Evolutionary conservation across 2,888 invertebrate species (phyloP).

Genomic region (Rhingia campestris): DNA sequence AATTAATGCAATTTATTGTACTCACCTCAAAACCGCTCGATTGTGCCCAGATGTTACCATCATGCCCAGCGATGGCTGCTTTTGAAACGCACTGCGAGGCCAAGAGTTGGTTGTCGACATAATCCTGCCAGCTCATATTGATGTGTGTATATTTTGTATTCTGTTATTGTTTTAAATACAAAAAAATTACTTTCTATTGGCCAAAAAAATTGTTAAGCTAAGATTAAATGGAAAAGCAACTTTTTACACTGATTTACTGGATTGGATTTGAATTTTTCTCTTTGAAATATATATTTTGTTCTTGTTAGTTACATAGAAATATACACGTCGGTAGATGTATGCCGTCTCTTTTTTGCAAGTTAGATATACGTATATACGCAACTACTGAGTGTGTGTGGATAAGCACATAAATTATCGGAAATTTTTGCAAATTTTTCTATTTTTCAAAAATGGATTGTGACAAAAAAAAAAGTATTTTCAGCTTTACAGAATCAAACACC

Average conservation of each 20-base stretch:
- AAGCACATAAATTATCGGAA: slow-evolving; percentile 73
- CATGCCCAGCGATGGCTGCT: slow-evolving; percentile 97
- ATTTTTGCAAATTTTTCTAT: slow-evolving; percentile 65
- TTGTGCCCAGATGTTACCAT: slow-evolving; percentile 97
- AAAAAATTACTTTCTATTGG: slow-evolving; percentile 64
- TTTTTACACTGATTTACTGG: slow-evolving; percentile 49
- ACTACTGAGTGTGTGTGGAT: slow-evolving; percentile 46
- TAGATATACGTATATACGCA: slow-evolving; percentile 54
- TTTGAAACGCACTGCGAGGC: slow-evolving; percentile 97
- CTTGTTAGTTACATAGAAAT: slow-evolving; percentile 49
- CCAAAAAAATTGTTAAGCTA: slow-evolving; percentile 34
- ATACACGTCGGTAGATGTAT: slow-evolving; percentile 45
- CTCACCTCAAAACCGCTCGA: slow-evolving; percentile 96
- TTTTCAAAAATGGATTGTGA: slow-evolving; percentile 13
- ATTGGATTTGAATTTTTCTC: slow-evolving; percentile 19
- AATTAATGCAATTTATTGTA: slow-evolving; percentile 78
- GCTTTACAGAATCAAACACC: slow-evolving; percentile 49
- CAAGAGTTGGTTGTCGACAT: slow-evolving; percentile 98
- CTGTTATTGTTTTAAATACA: slow-evolving; percentile 67
- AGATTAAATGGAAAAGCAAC: slow-evolving; percentile 37
- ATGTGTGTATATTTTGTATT: slow-evolving; percentile 81
- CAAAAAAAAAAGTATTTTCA: slow-evolving; percentile 31
- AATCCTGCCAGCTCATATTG: slow-evolving; percentile 98
- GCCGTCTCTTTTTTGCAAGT: slow-evolving; percentile 56
- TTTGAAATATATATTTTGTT: slow-evolving; percentile 43